Conservation (phyloP, 2,888 invertebrate genomes). For the Andrena flavipes region DNA sequence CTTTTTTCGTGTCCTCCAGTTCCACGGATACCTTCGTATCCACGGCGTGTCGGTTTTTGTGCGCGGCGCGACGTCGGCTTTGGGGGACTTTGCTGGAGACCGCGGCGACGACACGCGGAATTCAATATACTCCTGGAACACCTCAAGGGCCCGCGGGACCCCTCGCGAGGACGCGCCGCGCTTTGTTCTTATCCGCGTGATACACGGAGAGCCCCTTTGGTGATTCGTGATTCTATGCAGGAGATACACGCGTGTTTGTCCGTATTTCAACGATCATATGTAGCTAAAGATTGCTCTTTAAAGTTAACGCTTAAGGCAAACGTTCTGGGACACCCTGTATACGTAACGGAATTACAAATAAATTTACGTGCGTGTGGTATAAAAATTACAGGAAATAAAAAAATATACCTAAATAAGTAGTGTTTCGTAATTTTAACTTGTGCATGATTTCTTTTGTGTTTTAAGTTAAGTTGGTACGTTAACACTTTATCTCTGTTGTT, state of each 20-base stretch:
- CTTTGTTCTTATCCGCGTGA: slow-evolving; percentile 31
- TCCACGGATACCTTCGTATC: slow-evolving; percentile 56
- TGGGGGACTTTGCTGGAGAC: slow-evolving; percentile 34
- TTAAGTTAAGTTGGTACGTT: no score
- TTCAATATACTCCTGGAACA: slow-evolving; percentile 54
- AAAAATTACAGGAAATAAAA: no score
- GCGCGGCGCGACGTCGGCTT: slow-evolving; percentile 51
- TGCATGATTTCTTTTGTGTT: no score
- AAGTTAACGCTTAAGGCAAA: neutral
- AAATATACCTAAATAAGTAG: no score
- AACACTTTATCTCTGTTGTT: no score
- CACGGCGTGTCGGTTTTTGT: slow-evolving; percentile 63
- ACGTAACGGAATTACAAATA: no score
- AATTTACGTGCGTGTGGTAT: no score
- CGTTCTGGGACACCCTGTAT: no score
- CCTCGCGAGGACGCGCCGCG: slow-evolving; percentile 26
- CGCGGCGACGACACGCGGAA: slow-evolving; percentile 51
- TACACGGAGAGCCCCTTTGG: neutral
- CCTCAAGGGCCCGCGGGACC: slow-evolving; percentile 32
- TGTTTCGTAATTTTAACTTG: no score
- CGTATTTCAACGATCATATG: no score
- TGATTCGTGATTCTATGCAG: slow-evolving; percentile 24
- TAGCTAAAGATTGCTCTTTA: neutral
- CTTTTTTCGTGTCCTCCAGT: slow-evolving; percentile 34
- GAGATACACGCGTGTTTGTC: neutral